Evolutionary conservation across 2,888 invertebrate genomes (phyloP), one percentile per base, ranked within the genome.

Genomic region (Leucophora obtusa): DNA sequence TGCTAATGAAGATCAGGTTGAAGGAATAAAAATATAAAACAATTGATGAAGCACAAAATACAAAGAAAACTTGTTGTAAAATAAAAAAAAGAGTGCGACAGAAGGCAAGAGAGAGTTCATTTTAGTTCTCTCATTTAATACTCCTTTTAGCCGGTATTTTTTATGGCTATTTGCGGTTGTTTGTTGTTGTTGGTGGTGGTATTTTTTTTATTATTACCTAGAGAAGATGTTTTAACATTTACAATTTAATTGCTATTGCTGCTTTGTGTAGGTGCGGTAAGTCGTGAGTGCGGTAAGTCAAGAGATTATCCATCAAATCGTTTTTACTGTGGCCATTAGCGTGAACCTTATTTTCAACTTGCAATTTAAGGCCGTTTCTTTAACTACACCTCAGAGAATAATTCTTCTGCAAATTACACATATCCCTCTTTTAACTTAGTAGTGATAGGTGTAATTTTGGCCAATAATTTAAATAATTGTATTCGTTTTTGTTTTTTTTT

Each of bases 111-210:
- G 60, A 24, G 15, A 54, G 35, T 11, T 21, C n/a, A 47, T 14
- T 54, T n/a, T 56, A 15, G n/a, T 24, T 59, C 74, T 68, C 66
- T 63, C 14, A n/a, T 47, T n/a, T 35, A 53, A 69, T 54, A 60
- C 68, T 69, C 59, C 35, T 70, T 72, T 79, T 65, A 76, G 80
- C 80, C 80, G 80, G 80, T 76, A 76, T 80, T 38, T 70, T 17
- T 24, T 24, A 0, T 65, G n/a, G 35, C 10, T 38, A 50, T 35
- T 17, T 11, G 53, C 8, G 21, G 28, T 3, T 51, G 1, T 38
- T 66, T 60, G 38, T 62, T 51, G n/a, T 38, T 73, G 7, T 28
- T 28, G 28, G 38, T 66, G 15, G 24, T 47, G 11, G 17, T 33
- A 6, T 28, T 28, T 28, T 28, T 7, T 28, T 28, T 38, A 7